phyloP scores from a whole-genome alignment of 2,888 invertebrate genomes.

The Xanthia togata region DNA sequence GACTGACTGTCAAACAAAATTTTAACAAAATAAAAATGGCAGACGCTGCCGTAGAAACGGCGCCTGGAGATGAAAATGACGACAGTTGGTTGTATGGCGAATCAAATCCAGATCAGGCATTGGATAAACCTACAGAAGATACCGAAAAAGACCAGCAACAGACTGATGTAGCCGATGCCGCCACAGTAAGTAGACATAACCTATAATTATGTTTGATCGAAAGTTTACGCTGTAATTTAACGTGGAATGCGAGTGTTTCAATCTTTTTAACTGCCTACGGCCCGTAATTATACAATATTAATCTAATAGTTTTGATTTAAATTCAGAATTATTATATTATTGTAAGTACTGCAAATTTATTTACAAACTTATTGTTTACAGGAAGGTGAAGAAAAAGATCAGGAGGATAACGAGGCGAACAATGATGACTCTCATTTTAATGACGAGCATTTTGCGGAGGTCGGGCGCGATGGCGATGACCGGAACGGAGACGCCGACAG shows the following conservation, averaged over 20 bases:
- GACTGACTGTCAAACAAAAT: constrained; percentile 24
- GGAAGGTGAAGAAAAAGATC: constrained; percentile 87
- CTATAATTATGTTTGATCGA: constrained; percentile 46
- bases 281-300: background rate
- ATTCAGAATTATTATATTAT: background rate
- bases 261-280: background rate
- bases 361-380: constrained; percentile 53
- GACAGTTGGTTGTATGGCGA: constrained; percentile 97
- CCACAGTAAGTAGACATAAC: constrained; percentile 67
- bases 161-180: constrained; percentile 56
- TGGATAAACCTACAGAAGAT: constrained; percentile 69
- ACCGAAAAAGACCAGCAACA: constrained; percentile 71
- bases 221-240: constrained; percentile 30
- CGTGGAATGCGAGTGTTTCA: background rate
- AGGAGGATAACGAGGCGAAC: constrained; percentile 85
- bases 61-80: constrained; percentile 92
- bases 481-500: constrained; percentile 86
- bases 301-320: background rate
- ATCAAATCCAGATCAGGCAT: constrained; percentile 88
- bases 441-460: constrained; percentile 88
- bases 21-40: constrained; percentile 74
- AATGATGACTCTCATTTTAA: constrained; percentile 88
- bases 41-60: constrained; percentile 81
- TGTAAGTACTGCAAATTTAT: background rate
- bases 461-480: constrained; percentile 81